Percentiles rank a stretch among this genome's conserved stretches.
Conservation (phyloP, 2,113 vertebrate species). For the Accipiter cooperii region DNA sequence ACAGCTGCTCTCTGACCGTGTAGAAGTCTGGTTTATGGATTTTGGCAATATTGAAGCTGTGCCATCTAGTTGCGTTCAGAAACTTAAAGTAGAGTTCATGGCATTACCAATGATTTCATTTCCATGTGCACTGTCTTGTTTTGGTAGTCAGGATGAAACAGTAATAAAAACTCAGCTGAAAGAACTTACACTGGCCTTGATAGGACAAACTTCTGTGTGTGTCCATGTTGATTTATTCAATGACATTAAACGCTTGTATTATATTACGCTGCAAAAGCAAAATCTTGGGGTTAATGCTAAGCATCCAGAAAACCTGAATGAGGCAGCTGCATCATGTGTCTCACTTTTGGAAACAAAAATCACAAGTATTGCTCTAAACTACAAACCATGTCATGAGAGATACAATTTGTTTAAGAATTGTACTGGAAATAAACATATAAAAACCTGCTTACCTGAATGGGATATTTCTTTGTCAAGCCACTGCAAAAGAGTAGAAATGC, state of each 20-base stretch:
- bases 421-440: neutral
- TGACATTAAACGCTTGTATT: slow-evolving; percentile 70
- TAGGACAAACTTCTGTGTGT: slow-evolving; percentile 69
- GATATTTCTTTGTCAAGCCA: neutral
- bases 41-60: slow-evolving; percentile 82
- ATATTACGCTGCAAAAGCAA: slow-evolving; percentile 68
- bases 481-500: slow-evolving; percentile 67
- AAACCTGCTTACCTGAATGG: neutral
- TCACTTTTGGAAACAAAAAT: neutral
- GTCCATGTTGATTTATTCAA: slow-evolving; percentile 68
- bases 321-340: neutral
- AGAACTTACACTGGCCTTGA: slow-evolving; percentile 75
- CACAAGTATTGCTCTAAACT: neutral
- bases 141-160: slow-evolving; percentile 53
- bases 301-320: neutral
- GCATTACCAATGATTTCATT: slow-evolving; percentile 79
- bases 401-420: neutral
- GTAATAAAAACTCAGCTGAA: slow-evolving; percentile 69
- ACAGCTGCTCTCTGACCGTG: slow-evolving; percentile 72
- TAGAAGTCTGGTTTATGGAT: slow-evolving; percentile 87
- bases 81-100: slow-evolving; percentile 77
- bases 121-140: slow-evolving; percentile 78
- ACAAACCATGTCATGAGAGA: neutral
- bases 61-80: slow-evolving; percentile 71
- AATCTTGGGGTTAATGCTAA: neutral